Conservation (phyloP, 2,113 vertebrate genomes). For the Plestiodon gilberti region DNA sequence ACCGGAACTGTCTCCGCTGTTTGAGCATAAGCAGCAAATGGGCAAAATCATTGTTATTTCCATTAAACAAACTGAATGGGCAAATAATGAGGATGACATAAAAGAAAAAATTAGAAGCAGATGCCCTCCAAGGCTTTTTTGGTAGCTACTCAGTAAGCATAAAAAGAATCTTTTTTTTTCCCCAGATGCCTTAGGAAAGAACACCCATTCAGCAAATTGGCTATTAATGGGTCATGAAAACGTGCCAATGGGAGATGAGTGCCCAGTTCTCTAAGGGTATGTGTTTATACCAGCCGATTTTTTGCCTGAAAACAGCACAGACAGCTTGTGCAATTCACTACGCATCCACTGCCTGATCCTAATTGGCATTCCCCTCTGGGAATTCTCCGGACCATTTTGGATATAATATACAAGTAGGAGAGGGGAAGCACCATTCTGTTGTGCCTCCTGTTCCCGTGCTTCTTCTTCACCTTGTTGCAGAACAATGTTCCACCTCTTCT, state of each 20-base stretch:
- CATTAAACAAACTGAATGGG: neutral
- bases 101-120: neutral
- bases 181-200: neutral
- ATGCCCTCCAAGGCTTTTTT: neutral
- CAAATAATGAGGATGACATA: neutral
- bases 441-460: neutral
- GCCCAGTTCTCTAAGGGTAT: neutral
- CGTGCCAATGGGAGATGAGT: neutral
- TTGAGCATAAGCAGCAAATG: slow-evolving; percentile 4
- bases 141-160: neutral
- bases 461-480: no score
- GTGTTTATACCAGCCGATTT: neutral
- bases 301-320: neutral
- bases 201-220: neutral
- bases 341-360: neutral
- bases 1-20: neutral
- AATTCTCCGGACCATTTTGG: neutral
- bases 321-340: neutral
- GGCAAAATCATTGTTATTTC: slow-evolving; percentile 20
- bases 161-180: slow-evolving; percentile 1
- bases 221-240: neutral
- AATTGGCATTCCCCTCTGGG: neutral
- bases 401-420: neutral
- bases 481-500: neutral
- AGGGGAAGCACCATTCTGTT: neutral